Base-by-base conservation (phyloP, 92 coral and sea anemone species). In the Nematostella vectensis region DNA sequence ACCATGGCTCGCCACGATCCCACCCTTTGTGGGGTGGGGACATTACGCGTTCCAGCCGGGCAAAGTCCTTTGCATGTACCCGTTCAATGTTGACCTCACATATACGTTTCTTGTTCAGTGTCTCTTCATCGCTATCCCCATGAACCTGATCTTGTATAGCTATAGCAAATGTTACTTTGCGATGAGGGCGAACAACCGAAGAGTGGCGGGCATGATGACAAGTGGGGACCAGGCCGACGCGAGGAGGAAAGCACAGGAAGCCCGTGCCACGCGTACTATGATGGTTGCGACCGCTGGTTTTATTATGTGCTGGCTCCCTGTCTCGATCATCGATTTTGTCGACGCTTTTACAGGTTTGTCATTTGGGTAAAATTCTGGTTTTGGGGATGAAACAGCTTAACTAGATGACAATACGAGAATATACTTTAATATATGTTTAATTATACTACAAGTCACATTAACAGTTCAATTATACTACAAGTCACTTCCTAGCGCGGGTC, bases 1-100 rank as follows among this genome's bases (percentile, higher is more conserved):
- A 30, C 87, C 87, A 9, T 48, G 61, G 48, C 64, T 80, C 29
- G 87, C 87, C 29, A 80, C 72, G 17, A 77, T 80, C 20, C 87
- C 87, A 21, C 87, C 87, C 0, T 27, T 80, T 58, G 73, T 31
- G 11, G 87, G 87, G 1, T 80, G 87, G 82, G 87, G 87, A 1
- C 57, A 74, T 45, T 80, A 80, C 18, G 87, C 82, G 12, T 80
- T 74, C 22, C 67, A 80, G 31, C 72, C 69, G 18, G 87, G 87
- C 27, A 80, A 80, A 63, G 73, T 69, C 30, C 55, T 80, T 29
- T 80, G 87, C 20, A 62, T 80, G 12, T 80, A 74, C 25, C 87
- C 87, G 0, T 80, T 80, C 31, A 69, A 68, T 55, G 87, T 74
- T 31, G 74, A 74, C 50, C 43, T 74, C 33, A 38, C 50, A 18